Evolutionary conservation across 2,888 invertebrate species (phyloP).

Genomic region (Xylophagus ater): DNA sequence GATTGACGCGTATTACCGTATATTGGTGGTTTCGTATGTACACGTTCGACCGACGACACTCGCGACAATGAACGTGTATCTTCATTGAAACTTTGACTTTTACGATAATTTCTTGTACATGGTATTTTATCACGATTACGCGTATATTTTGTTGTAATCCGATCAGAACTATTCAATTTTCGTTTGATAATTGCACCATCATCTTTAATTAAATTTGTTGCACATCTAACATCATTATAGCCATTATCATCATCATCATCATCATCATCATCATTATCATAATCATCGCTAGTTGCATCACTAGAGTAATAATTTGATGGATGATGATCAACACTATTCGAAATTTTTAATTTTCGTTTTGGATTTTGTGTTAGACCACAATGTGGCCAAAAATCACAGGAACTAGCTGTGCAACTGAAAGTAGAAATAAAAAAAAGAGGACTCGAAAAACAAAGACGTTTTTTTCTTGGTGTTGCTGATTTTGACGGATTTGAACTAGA

Average conservation of each 20-base stretch:
- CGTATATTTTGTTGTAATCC: background rate
- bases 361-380: constrained; percentile 24
- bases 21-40: constrained; percentile 20
- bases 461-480: background rate
- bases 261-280: background rate
- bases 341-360: constrained; percentile 11
- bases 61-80: background rate
- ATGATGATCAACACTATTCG: constrained; percentile 11
- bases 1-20: constrained; percentile 13
- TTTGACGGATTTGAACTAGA: background rate
- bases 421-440: constrained; percentile 16
- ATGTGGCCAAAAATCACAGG: constrained; percentile 52
- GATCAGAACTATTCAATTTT: constrained; percentile 5
- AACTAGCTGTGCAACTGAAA: constrained; percentile 42
- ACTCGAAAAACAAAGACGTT: constrained; percentile 13
- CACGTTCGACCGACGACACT: constrained; percentile 1
- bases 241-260: background rate
- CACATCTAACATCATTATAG: background rate
- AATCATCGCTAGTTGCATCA: constrained; percentile 7
- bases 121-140: constrained; percentile 1
- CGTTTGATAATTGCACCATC: constrained; percentile 1
- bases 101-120: constrained; percentile 9
- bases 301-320: constrained; percentile 3
- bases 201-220: background rate
- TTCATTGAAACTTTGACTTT: constrained; percentile 9